Conservation (phyloP, 1,140 invertebrate genomes). For the Eumeta japonica region DNA sequence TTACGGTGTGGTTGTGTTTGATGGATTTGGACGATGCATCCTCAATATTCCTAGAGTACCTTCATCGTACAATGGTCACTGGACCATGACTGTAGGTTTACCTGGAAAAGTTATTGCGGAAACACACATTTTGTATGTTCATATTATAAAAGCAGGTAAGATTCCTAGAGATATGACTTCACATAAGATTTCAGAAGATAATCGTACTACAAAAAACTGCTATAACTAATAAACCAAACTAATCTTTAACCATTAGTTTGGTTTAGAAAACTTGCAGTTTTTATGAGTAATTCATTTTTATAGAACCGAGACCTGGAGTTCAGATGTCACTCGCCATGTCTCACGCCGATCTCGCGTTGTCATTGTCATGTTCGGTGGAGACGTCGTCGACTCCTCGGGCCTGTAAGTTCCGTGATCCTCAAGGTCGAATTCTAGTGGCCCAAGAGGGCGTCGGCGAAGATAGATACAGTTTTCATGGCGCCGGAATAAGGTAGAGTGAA, state of each 20-base stretch:
- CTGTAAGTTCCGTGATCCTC: slow-evolving; percentile 37
- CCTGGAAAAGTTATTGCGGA: slow-evolving; percentile 23
- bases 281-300: not conserved
- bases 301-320: not conserved
- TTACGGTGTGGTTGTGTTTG: slow-evolving; percentile 14
- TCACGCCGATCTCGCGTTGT: not conserved
- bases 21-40: slow-evolving; percentile 32
- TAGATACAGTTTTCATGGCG: slow-evolving; percentile 27
- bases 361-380: slow-evolving; percentile 18
- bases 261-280: not conserved
- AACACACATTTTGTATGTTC: slow-evolving; percentile 17
- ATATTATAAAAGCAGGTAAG: slow-evolving; percentile 19
- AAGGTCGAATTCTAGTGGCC: slow-evolving; percentile 25
- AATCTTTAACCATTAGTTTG: not conserved
- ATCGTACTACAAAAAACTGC: too few relatives aligned
- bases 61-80: slow-evolving; percentile 20
- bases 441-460: slow-evolving; percentile 27
- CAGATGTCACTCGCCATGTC: not conserved
- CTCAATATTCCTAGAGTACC: slow-evolving; percentile 22
- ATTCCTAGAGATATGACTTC: not conserved
- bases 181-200: not conserved
- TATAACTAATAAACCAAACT: too few relatives aligned
- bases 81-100: slow-evolving; percentile 25
- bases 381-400: slow-evolving; percentile 12
- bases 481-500: slow-evolving; percentile 21